Base-by-base conservation (phyloP, 2,797 vertebrate genomes). In the Phoeniculus purpureus region DNA sequence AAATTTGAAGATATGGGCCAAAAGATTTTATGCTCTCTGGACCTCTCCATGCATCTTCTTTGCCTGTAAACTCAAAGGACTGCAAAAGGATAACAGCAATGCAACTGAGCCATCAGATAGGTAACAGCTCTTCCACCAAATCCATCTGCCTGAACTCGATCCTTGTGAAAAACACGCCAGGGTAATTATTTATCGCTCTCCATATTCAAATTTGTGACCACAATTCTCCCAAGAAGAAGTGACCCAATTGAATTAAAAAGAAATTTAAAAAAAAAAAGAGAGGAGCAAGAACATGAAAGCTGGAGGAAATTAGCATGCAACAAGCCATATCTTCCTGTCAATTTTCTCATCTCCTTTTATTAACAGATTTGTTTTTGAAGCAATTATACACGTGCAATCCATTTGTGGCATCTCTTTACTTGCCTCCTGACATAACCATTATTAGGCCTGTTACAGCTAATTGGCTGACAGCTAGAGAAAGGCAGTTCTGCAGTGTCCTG, bases 291-390 rank as follows among this genome's bases (percentile, higher is more conserved):
- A 37, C 65, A 50, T 37, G 79, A 88, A 85, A 93, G 76, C 81
- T n/a, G 23, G 29, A 82, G 84, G 68, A 90, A 94, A 94, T 96
- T 94, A 93, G 80, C 84, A 94, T 88, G 89, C 91, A 92, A 81
- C 86, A 91, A 93, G 64, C 78, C 80, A 89, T 92, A 92, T 86
- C 82, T 91, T 88, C 50, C 85, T 89, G 84, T 85, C 91, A 96
- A 96, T 95, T 95, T 95, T 83, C 85, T 89, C 70, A 0, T 89
- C 81, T 95, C 68, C 85, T 91, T 93, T 90, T 94, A 96, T 92
- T 93, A 96, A 93, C 95, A 95, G 87, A 94, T 96, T 95, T 96
- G 91, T 90, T 97, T 96, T 95, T 88, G 83, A 95, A 95, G 96
- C 90, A 96, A 96, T 97, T 97, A 95, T 94, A 96, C 94, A 94